A percentile compares a stretch with the other conserved stretches of the same genome.
phyloP scores from a whole-genome alignment of 2,797 vertebrate genomes.

The Gallinago stenura region DNA sequence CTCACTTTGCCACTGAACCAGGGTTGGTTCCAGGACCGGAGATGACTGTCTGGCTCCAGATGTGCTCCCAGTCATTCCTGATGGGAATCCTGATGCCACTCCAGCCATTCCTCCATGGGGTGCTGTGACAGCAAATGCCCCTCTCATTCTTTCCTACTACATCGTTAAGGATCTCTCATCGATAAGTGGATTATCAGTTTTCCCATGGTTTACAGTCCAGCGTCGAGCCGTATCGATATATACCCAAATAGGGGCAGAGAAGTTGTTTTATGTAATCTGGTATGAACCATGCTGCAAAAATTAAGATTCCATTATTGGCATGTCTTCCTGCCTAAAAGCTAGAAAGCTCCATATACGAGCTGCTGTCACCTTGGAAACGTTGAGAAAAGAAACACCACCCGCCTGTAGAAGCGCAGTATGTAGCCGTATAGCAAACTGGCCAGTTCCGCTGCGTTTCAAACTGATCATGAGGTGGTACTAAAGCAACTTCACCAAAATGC shows the following conservation, averaged over 20 bases:
- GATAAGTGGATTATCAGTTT: background rate
- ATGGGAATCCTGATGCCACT: background rate
- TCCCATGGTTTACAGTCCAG: background rate
- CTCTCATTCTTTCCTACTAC: background rate
- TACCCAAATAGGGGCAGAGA: background rate
- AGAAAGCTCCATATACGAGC: slow-evolving; percentile 56
- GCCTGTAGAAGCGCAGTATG: background rate
- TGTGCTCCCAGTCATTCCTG: background rate
- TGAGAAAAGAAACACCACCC: slow-evolving; percentile 22
- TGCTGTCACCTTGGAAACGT: slow-evolving; percentile 74
- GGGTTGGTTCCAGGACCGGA: background rate
- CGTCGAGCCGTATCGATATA: background rate
- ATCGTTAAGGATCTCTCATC: background rate
- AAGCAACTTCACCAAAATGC: background rate
- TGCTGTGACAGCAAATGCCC: background rate
- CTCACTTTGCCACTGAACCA: background rate
- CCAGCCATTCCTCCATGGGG: background rate
- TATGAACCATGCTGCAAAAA: background rate
- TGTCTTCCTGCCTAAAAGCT: slow-evolving; percentile 41
- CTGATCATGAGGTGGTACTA: background rate
- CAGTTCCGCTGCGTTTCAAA: background rate
- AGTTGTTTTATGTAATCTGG: slow-evolving; percentile 25
- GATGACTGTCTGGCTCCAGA: background rate
- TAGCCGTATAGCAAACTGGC: background rate
- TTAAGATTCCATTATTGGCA: slow-evolving; percentile 48